Conservation (phyloP, 2,888 invertebrate genomes). For the Archaeoteleia sp. region DNA sequence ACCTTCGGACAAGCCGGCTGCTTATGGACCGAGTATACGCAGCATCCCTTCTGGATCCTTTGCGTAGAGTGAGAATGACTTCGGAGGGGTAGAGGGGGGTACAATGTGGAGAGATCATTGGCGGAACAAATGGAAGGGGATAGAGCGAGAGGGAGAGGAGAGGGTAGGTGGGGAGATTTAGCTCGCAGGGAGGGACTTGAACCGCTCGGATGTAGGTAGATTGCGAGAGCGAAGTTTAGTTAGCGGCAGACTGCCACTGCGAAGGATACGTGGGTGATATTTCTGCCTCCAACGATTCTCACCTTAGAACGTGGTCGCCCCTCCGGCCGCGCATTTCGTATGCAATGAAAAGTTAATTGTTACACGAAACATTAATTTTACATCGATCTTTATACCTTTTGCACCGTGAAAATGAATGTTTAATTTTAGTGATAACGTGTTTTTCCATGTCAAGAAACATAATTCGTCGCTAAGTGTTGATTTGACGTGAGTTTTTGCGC, state of each 20-base stretch:
- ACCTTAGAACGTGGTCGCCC: slow-evolving; percentile 32
- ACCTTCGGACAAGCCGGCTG: slow-evolving; percentile 36
- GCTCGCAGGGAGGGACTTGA: slow-evolving; percentile 61
- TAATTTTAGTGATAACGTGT: slow-evolving; percentile 27
- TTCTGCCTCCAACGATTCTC: slow-evolving; percentile 12
- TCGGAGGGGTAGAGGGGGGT: slow-evolving; percentile 42
- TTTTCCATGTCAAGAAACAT: slow-evolving; percentile 1
- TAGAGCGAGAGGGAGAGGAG: slow-evolving; percentile 43
- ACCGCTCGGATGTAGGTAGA: slow-evolving; percentile 62
- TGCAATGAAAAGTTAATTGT: background rate
- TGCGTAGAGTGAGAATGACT: slow-evolving; percentile 48
- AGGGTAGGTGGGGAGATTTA: slow-evolving; percentile 51
- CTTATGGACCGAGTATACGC: slow-evolving; percentile 42
- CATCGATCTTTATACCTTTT: background rate
- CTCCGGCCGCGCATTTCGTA: slow-evolving; percentile 19
- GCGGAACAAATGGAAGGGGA: slow-evolving; percentile 53
- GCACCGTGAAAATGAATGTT: background rate
- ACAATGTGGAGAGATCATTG: slow-evolving; percentile 51
- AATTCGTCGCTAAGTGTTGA: slow-evolving; percentile 1
- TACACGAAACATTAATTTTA: background rate
- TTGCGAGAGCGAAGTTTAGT: slow-evolving; percentile 68
- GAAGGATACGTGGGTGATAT: slow-evolving; percentile 42
- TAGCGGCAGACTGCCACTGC: slow-evolving; percentile 72
- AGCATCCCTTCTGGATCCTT: slow-evolving; percentile 52
- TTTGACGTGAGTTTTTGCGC: slow-evolving; percentile 8